Base-by-base conservation (phyloP, 2,888 invertebrate genomes). In the Cataglyphis cursor region DNA sequence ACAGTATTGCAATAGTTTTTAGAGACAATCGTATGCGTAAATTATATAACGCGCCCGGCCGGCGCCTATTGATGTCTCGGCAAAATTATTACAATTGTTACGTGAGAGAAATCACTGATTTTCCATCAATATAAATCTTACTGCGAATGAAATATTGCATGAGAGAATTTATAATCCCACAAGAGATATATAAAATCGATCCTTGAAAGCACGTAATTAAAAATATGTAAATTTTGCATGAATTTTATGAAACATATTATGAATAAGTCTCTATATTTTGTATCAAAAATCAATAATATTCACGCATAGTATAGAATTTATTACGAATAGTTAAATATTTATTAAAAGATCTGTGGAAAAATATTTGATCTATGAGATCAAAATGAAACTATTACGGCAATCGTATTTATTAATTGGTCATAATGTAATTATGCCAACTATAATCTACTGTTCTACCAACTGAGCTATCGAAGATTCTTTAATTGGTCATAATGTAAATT, bases 1-100 rank as follows among this genome's bases (percentile, higher is more conserved):
- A 94, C 94, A 94, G 94, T 94, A 94, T 94, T 94, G 94, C 94
- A 94, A 94, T 94, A 94, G 94, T 91, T 93, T 91, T 92, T 92
- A 93, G 90, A 92, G 86, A 90, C 89, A 89, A 91, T 93, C 92
- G 92, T 91, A 90, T 87, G 87, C 86, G 88, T 88, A 80, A 78
- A 84, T 83, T 85, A 65, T 64, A 80, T 82, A 81, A 76, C 81
- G 89, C 86, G 85, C 85, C 85, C 90, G n/a, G 81, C 51, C 85
- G 65, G 59, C 41, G 62, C 59, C 48, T 38, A 51, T 76, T 62
- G 62, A 81, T n/a, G 62, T 41, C 78, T 76, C 78, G 76, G 59
- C 12, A 28, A 80, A 73, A 73, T 73, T 73, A 62, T 81, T 38
- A 15, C 51, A 54, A 51, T 81, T 64, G 64, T 82, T 81, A 24